Evolutionary conservation across 2,113 vertebrate species (phyloP).

Genomic region (Planiliza haematocheilus): DNA sequence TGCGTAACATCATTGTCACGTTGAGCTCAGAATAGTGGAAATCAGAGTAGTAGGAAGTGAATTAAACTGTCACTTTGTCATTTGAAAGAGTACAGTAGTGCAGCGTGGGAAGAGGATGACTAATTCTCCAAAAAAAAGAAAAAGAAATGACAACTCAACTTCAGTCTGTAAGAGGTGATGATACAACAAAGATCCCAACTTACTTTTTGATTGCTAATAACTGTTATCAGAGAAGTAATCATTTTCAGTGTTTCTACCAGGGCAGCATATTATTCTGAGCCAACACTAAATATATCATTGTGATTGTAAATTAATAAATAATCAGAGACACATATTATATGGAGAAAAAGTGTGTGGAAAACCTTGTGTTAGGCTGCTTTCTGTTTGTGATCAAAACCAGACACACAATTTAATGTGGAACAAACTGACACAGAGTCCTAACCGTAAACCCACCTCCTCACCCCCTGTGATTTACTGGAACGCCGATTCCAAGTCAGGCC

Average conservation of each 20-base stretch:
- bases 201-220: constrained; percentile 70
- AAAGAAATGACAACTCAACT: constrained; percentile 47
- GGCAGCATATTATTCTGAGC: constrained; percentile 33
- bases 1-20: not conserved
- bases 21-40: constrained; percentile 13
- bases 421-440: no score
- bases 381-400: no score
- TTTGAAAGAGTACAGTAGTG: constrained; percentile 1
- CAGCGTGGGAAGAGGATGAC: constrained; percentile 45
- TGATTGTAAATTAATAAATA: constrained; percentile 17
- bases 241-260: constrained; percentile 61
- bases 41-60: constrained; percentile 49
- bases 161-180: constrained; percentile 45
- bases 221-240: constrained; percentile 68
- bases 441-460: no score
- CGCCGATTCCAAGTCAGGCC: no score
- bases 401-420: no score
- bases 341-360: constrained; percentile 2
- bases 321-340: not conserved
- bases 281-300: constrained; percentile 37
- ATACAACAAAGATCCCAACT: constrained; percentile 52
- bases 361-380: not conserved
- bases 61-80: constrained; percentile 66
- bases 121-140: constrained; percentile 36
- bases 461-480: no score